Evolutionary conservation across 2,113 vertebrate species (phyloP).

Genomic region (Cyanoliseus patagonus): DNA sequence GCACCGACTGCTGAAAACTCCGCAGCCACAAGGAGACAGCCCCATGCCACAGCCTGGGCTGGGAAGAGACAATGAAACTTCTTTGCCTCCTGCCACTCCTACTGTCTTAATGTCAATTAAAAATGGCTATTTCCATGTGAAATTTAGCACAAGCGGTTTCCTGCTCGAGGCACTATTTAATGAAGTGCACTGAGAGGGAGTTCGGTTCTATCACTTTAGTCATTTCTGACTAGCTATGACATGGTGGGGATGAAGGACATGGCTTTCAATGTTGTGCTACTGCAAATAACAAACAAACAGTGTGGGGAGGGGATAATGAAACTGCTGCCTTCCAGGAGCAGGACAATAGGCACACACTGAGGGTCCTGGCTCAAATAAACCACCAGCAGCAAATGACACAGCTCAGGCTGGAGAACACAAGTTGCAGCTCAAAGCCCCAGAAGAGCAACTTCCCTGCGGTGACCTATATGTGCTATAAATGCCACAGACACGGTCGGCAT

Average conservation of each 20-base stretch:
- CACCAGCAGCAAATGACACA: not conserved
- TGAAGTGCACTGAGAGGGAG: not conserved
- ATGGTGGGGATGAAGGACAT: fast-evolving
- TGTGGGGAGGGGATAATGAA: not conserved
- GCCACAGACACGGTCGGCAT: slow-evolving; percentile 20
- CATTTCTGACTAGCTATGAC: not conserved
- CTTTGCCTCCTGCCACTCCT: not conserved
- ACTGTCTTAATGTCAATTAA: not conserved
- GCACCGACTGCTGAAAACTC: fast-evolving
- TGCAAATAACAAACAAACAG: not conserved
- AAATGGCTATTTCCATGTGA: not conserved
- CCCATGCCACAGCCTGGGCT: not conserved
- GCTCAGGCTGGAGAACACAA: not conserved
- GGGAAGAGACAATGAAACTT: not conserved
- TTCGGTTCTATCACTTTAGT: not conserved
- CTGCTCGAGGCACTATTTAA: not conserved
- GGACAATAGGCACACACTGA: not conserved
- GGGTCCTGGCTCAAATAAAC: not conserved
- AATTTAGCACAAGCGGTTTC: not conserved
- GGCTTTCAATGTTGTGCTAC: not conserved
- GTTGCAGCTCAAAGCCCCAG: slow-evolving; percentile 27
- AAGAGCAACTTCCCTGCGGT: slow-evolving; percentile 24
- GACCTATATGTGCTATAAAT: slow-evolving; percentile 61
- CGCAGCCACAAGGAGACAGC: not conserved
- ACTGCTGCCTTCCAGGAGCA: not conserved